These are phyloP conservation scores for Myotis lucifugus DNA, from an alignment of 2,113 vertebrate species.

Conservation along the genomic window DNA sequence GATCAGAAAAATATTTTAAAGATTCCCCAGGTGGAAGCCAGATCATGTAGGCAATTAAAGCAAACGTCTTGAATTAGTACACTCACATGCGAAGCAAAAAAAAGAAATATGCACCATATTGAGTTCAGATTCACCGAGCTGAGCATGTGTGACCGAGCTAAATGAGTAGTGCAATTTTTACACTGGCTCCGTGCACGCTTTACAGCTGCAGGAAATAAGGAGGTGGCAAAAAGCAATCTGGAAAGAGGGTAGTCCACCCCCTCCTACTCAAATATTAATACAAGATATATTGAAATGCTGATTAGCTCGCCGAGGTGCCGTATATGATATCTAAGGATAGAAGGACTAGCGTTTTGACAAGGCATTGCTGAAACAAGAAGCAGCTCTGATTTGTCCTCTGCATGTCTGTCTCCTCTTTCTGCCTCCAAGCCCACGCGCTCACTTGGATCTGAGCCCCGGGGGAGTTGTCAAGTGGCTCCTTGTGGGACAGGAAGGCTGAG, in stretches of 20 bases:
- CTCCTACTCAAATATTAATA: conserved; percentile 40
- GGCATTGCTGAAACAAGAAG: neutral
- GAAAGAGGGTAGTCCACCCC: conserved; percentile 26
- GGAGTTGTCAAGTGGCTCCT: neutral
- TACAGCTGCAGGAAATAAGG: conserved; percentile 57
- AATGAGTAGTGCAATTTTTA: conserved; percentile 63
- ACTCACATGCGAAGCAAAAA: conserved; percentile 49
- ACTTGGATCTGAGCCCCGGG: neutral
- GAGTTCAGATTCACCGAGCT: conserved; percentile 58
- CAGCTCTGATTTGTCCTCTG: neutral
- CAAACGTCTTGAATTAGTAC: conserved; percentile 60
- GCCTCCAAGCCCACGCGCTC: neutral
- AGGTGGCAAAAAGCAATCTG: conserved; percentile 53
- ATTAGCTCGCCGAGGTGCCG: neutral
- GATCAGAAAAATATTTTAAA: conserved; percentile 52
- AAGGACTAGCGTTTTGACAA: neutral
- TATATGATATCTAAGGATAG: neutral
- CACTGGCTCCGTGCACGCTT: conserved; percentile 18
- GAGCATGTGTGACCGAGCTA: conserved; percentile 44
- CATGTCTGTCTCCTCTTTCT: neutral
- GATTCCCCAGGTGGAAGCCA: conserved; percentile 56
- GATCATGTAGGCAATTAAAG: conserved; percentile 57
- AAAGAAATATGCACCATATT: neutral
- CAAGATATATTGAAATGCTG: neutral
- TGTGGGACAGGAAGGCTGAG: neutral